Evolutionary conservation across 2,797 vertebrate species (phyloP), one percentile per base, ranked within the genome.

Genomic region (Rhinogobio ventralis): DNA sequence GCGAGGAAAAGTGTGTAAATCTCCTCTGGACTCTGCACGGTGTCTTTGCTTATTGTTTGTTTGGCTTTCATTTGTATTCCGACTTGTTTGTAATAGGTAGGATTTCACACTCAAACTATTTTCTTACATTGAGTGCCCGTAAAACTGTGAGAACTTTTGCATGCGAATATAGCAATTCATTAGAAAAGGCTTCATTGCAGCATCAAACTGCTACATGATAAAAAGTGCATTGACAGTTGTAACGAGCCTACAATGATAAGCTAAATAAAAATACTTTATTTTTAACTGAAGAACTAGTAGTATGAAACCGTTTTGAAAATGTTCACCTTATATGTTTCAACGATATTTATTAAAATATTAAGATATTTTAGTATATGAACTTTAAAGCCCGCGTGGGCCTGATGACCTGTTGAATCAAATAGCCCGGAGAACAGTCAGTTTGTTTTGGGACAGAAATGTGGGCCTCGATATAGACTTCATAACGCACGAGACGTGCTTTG

Each of bases 351-450:
- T 55, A 13, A 42, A 69, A 42, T 39, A 53, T 39, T n/a, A 36
- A 23, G 60, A 39, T n/a, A 28, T 39, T 28, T 62, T 71, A 6
- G 17, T 30, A 6, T 79, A 1, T 14, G 30, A 4, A 46, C 11
- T 33, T 33, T 67, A n/a, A 45, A 57, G 75, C 51, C 7, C 14
- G 42, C 74, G 11, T 30, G 23, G 69, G 30, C 64, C 49, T 86
- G 92, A 88, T 93, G 90, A 93, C 93, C 90, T 94, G 93, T 93
- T 94, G 94, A 94, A 93, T 93, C 90, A 85, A 87, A 90, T 46
- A 49, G 33, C 46, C 13, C 23, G 39, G 49, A 53, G 60, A 55
- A 67, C 5, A 46, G 25, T n/a, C 42, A 28, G 68, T 55, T 67
- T 53, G 33, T 68, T 76, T 83, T 53, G 36, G 8, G 39, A 76